Evolutionary conservation across 2,797 vertebrate species (phyloP), one percentile per base, ranked within the genome.

Genomic region (Huso huso): DNA sequence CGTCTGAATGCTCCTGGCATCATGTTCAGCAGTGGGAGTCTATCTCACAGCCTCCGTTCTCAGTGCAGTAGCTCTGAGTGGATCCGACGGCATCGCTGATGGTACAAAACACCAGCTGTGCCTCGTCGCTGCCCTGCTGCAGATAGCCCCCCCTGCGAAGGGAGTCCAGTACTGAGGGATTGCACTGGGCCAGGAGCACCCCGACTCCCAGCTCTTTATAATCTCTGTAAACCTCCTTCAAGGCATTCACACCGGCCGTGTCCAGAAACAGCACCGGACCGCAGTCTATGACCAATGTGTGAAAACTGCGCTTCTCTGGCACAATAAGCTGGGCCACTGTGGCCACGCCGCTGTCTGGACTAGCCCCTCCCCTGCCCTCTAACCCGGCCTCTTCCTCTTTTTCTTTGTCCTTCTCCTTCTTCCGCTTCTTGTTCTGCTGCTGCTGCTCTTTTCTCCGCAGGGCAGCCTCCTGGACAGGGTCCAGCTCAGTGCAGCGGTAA

Each of bases 231-330:
- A 97, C 88, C 67, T 97, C 95, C 68, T 93, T 93, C 61, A 99
- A 82, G 0, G 92, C 84, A 2, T 80, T 78, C 37, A 98, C 88
- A 3, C 97, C 96, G 0, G 94, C 92, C 0, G 91, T 94, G 73
- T 99, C 97, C 18, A 99, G 72, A 72, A 98, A 99, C 60, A 93
- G 85, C 10, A 99, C 15, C 0, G 91, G 79, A 4, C 93, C 90
- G 72, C 94, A 98, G 84, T 99, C 96, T 37, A 99, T 86, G 59
- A 99, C 90, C 6, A 99, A 6, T 6, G 90, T 88, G 69, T 89
- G 89, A 10, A 93, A 73, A 48, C 68, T 73, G 12, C 72, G 7
- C 0, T 84, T 73, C 0, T 63, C 49, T 3, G 62, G 69, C 59
- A 78, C 70, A 65, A 91, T 70, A 8, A 84, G 79, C 6, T 77